phyloP scores from a whole-genome alignment of 2,797 vertebrate genomes.

The Balearica regulorum region DNA sequence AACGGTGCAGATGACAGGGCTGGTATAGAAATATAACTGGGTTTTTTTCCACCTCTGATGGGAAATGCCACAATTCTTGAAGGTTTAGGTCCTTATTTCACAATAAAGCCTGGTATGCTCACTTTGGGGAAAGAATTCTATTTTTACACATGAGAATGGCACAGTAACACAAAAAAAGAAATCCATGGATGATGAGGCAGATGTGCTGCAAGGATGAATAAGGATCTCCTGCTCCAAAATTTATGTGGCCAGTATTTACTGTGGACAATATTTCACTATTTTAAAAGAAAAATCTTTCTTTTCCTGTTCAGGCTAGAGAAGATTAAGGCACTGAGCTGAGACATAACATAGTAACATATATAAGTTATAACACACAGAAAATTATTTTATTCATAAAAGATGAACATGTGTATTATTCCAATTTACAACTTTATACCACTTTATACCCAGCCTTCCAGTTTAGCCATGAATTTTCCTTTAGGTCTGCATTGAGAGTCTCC shows the following conservation, averaged over 20 bases:
- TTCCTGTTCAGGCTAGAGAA: not conserved
- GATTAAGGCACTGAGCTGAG: not conserved
- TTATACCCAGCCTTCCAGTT: not conserved
- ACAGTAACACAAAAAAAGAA: not conserved
- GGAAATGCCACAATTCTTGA: not conserved
- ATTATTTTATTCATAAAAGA: not conserved
- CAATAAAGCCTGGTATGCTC: not conserved
- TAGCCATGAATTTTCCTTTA: not conserved
- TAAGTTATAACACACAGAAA: not conserved
- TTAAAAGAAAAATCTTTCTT: not conserved
- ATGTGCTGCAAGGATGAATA: not conserved
- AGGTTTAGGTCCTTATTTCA: not conserved
- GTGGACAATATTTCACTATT: not conserved
- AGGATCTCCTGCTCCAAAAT: not conserved
- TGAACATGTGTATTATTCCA: not conserved
- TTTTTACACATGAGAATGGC: not conserved
- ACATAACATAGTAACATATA: not conserved
- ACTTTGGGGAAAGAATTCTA: not conserved
- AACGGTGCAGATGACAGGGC: not conserved
- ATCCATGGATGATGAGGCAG: not conserved
- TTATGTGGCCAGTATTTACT: not conserved
- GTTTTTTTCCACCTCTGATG: not conserved
- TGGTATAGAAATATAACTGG: not conserved
- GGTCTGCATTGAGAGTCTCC: not conserved
- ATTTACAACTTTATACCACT: not conserved